Conservation (phyloP, 30 jellyfish, hydroid and myxozoan species). For the Catostylus mosaicus region DNA sequence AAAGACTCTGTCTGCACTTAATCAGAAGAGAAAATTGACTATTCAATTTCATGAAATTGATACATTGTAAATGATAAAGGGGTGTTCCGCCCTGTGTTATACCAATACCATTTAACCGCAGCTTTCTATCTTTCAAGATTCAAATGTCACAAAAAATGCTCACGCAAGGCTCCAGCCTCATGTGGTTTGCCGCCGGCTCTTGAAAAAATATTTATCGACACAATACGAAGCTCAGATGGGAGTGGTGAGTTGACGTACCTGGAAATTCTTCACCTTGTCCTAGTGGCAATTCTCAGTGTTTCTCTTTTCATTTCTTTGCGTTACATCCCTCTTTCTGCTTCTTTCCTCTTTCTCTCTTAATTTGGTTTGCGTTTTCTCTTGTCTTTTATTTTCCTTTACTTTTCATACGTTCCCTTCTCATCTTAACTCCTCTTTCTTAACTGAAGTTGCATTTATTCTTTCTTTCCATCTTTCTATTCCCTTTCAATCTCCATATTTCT, state of each 20-base stretch:
- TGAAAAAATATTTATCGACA: slow-evolving; percentile 58
- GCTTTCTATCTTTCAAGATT: slow-evolving; percentile 54
- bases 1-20: too few species aligned
- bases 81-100: too few species aligned
- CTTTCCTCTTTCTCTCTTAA: not conserved
- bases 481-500: too few species aligned
- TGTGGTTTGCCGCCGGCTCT: slow-evolving; percentile 86
- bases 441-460: too few species aligned
- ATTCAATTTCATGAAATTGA: too few species aligned
- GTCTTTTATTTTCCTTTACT: not conserved
- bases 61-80: too few species aligned
- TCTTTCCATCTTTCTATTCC: too few species aligned
- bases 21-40: too few species aligned
- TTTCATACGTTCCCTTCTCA: not conserved
- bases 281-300: too few species aligned
- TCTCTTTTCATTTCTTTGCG: too few species aligned
- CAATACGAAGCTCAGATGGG: slow-evolving; percentile 58
- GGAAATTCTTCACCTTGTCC: not conserved
- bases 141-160: slow-evolving; percentile 91
- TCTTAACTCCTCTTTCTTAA: not conserved
- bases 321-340: too few species aligned
- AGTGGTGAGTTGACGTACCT: slow-evolving; percentile 28
- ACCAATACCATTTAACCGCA: too few species aligned
- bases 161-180: slow-evolving; percentile 91
- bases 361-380: not conserved